Evolutionary conservation across 2,113 vertebrate genomes (phyloP).

Genomic region (Chascanopsetta lugubris): DNA sequence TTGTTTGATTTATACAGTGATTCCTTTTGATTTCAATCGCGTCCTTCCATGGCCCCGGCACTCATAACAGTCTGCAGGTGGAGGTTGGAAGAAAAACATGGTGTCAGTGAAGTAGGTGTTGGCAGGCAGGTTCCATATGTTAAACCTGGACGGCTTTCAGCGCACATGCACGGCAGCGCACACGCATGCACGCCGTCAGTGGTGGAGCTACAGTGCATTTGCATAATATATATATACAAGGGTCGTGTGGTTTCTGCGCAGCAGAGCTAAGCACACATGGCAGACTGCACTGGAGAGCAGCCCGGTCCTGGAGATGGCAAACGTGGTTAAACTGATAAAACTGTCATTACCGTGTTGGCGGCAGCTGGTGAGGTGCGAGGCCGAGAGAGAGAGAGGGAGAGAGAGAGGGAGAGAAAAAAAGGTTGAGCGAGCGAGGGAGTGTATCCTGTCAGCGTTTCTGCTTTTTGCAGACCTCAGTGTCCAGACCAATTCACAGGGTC

Average conservation of each 20-base stretch:
- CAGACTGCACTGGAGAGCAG: constrained; percentile 62
- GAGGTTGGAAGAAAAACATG: constrained; percentile 38
- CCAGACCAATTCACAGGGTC: constrained; percentile 28
- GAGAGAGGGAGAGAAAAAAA: constrained; percentile 18
- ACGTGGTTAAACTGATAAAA: constrained; percentile 77
- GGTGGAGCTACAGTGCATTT: constrained; percentile 27
- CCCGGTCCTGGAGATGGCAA: constrained; percentile 65
- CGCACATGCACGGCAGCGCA: constrained; percentile 2
- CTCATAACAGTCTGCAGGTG: constrained; percentile 39
- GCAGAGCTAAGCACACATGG: constrained; percentile 54
- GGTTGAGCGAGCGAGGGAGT: constrained; percentile 31
- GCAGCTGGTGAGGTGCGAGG: constrained; percentile 53
- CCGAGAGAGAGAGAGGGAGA: constrained; percentile 19
- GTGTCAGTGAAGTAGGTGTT: constrained; percentile 55
- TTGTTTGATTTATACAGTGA: constrained; percentile 31
- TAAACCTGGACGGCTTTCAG: constrained; percentile 60
- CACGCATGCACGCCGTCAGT: constrained; percentile 1
- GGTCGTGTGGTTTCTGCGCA: constrained; percentile 55
- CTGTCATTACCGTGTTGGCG: constrained; percentile 69
- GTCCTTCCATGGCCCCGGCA: constrained; percentile 20
- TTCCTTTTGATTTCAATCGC: constrained; percentile 29
- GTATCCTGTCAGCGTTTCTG: constrained; percentile 50
- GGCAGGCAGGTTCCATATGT: constrained; percentile 64
- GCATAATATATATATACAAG: constrained; percentile 59
- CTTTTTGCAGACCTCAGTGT: constrained; percentile 4